Conservation (phyloP, 1,140 invertebrate genomes). For the Thaumatotibia leucotreta region DNA sequence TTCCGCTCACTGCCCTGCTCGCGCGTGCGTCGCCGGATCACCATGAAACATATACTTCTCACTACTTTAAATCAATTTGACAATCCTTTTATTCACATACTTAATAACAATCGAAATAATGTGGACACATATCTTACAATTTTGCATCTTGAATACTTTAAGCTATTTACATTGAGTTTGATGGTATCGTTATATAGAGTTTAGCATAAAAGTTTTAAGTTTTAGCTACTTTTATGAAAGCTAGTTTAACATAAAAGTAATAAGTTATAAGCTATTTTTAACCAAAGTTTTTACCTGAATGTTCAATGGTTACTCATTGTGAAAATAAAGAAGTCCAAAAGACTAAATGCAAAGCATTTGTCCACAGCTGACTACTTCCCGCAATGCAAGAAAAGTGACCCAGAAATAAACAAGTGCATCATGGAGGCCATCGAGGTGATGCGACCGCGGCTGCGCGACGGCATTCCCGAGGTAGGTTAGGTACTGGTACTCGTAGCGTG, state of each 20-base stretch:
- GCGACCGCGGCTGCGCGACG: slow-evolving; percentile 77
- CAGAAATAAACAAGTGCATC: slow-evolving; percentile 79
- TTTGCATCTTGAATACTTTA: too few relatives aligned
- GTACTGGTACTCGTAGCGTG: too few relatives aligned
- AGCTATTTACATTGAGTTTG: too few relatives aligned
- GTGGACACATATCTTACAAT: too few relatives aligned
- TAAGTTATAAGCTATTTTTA: too few relatives aligned
- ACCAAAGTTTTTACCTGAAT: too few relatives aligned
- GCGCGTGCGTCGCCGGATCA: background rate
- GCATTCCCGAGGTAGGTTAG: slow-evolving; percentile 78
- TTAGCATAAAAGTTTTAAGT: too few relatives aligned
- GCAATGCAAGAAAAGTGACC: slow-evolving; percentile 78
- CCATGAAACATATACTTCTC: background rate
- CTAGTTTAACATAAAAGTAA: too few relatives aligned
- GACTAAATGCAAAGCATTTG: background rate
- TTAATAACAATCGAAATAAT: background rate
- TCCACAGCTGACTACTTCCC: slow-evolving; percentile 77
- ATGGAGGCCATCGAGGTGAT: slow-evolving; percentile 77
- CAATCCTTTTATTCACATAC: background rate
- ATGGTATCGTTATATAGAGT: too few relatives aligned
- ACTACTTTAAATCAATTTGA: background rate
- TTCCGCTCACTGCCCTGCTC: slow-evolving; percentile 23
- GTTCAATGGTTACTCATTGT: too few relatives aligned
- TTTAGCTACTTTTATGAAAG: too few relatives aligned
- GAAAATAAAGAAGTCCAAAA: too few relatives aligned